phyloP scores from a whole-genome alignment of 1,140 invertebrate genomes.

The Drosophila seguyi region DNA sequence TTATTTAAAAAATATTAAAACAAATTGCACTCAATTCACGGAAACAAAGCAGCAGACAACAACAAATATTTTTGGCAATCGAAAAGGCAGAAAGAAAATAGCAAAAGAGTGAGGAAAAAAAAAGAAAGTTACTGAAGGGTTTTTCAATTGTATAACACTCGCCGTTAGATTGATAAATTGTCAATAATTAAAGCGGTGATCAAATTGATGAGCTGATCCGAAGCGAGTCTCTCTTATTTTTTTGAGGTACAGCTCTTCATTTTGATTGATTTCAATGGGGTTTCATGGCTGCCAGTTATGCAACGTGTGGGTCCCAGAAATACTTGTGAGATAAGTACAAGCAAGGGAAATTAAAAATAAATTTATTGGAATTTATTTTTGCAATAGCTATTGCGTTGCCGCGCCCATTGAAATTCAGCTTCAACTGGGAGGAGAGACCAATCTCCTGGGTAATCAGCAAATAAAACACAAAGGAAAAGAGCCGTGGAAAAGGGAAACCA shows the following conservation, averaged over 20 bases:
- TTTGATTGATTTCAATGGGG: slow-evolving; percentile 58
- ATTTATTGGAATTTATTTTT: slow-evolving; percentile 34
- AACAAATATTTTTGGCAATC: slow-evolving; percentile 27
- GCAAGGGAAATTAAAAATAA: slow-evolving; percentile 26
- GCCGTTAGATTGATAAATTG: slow-evolving; percentile 66
- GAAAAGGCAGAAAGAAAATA: not conserved
- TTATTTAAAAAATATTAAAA: slow-evolving; percentile 57
- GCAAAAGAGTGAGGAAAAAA: slow-evolving; percentile 12
- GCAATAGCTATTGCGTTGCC: slow-evolving; percentile 27
- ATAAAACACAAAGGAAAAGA: slow-evolving; percentile 32
- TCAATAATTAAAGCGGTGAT: slow-evolving; percentile 58
- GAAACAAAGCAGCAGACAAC: slow-evolving; percentile 24
- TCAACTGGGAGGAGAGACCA: slow-evolving; percentile 6
- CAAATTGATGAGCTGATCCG: slow-evolving; percentile 50
- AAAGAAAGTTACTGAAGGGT: slow-evolving; percentile 54
- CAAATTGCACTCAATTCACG: slow-evolving; percentile 49
- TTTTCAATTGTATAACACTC: slow-evolving; percentile 67
- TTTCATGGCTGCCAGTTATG: slow-evolving; percentile 38
- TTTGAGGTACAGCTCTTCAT: slow-evolving; percentile 42
- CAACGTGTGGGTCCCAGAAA: slow-evolving; percentile 28
- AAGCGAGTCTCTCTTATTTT: slow-evolving; percentile 16
- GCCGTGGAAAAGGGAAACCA: slow-evolving; percentile 63
- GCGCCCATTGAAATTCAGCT: slow-evolving; percentile 31
- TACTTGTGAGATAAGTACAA: slow-evolving; percentile 20
- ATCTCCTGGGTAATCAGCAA: slow-evolving; percentile 73